Evolutionary conservation across 2,888 invertebrate genomes (phyloP), one percentile per base, ranked within the genome.

Genomic region (Balanococcus diminutus): DNA sequence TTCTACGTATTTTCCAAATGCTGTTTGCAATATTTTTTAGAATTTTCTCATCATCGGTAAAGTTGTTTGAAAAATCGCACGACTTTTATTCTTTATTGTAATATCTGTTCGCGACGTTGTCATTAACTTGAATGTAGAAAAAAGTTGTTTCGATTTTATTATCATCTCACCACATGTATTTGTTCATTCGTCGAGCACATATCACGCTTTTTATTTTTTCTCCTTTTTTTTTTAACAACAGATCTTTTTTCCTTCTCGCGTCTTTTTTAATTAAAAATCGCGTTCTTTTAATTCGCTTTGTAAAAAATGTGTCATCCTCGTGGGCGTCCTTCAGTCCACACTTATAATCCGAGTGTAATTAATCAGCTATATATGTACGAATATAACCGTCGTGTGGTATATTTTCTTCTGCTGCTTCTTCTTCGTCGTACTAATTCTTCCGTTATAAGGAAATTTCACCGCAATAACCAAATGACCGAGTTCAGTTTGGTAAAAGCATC

Each of bases 81-180:
- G 75, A 79, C 75, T 79, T 79, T 79, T 79, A 79, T 79, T 79
- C 75, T 36, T 79, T 79, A 79, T 79, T 79, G 75, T 79, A 79
- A 79, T 79, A 79, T 79, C 75, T 79, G 75, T 79, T 79, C 75
- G 19, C 75, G 75, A 79, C 75, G 36, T 79, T 79, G 75, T 79
- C 75, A 79, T 79, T 79, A 79, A 79, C 32, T 79, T 79, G 36
- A 16, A 79, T 79, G 16, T 42, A 72, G 32, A 79, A 79, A n/a
- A 79, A 79, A 79, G 75, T 36, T 79, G 75, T 79, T 79, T 79
- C 75, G 75, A 36, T 79, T 79, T 79, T 79, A 79, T 79, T 79
- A 79, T 79, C 75, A 32, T 79, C 75, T 79, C 75, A 25, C 75
- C 75, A 79, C 19, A 79, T 36, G 36, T 79, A 79, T 32, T 79